Evolutionary conservation across 1,140 invertebrate species (phyloP), one percentile per base, ranked within the genome.

Genomic region (Oreohelix idahoensis): DNA sequence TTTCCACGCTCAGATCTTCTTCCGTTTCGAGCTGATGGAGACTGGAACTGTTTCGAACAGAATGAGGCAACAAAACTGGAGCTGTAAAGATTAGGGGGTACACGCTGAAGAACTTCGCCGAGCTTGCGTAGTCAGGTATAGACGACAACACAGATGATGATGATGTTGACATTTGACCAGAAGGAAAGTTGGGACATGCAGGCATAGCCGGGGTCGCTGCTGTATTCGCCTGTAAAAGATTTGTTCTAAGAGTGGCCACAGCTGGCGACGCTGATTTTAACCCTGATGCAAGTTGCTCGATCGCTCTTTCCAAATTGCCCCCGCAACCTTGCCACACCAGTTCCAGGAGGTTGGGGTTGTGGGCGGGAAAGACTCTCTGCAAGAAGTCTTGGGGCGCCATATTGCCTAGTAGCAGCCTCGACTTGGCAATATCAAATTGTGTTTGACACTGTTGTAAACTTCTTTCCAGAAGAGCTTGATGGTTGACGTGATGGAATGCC

Each of bases 261-360:
- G 23, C 15, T 20, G 35, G 77, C 1, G 17, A 4, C 10, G 26
- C 15, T 8, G 84, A 29, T 63, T 84, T 86, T 58, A 86, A 69
- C 4, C 85, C 79, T 23, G 82, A 83, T 35, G 88, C 87, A 26
- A 89, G 63, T 71, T 88, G 88, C 79, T 89, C 87, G 13, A 89
- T 88, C 23, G 89, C 85, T 32, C 84, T 71, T 71, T 88, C 87
- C 53, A 90, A 66, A 63, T 86, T 85, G 17, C 89, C 89, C 5
- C 87, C 89, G 63, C 89, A 90, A 10, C 86, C 89, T 70, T 88
- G 88, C 84, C 83, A 89, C 11, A 89, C 87, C 51, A 89, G 81
- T 70, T 90, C 89, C 42, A 89, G 80, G 0, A 89, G 77, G 71
- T 86, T 88, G 11, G 87, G 85, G 79, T 88, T 89, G 70, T 87